Evolutionary conservation across 2,888 invertebrate species (phyloP), one percentile per base, ranked within the genome.

Genomic region (Chrysomela aeneicollis): DNA sequence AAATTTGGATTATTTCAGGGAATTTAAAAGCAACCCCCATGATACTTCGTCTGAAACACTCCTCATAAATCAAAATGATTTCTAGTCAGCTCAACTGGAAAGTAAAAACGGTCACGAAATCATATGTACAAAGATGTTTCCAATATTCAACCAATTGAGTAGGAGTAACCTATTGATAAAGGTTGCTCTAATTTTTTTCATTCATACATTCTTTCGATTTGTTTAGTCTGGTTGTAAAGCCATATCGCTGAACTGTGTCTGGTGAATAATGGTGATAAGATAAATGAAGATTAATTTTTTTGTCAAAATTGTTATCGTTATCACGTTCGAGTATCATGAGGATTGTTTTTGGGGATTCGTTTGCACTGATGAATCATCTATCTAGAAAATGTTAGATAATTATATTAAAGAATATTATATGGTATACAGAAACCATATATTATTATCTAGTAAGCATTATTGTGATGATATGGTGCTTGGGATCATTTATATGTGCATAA

Each of bases 391-490:
- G 77, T 79, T 78, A 80, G 79, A 79, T 78, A 77, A 79, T 61
- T 78, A 80, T 79, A 76, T 78, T 78, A 77, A 77, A 73, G 75
- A 68, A 78, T 77, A 79, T 76, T 80, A 79, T 79, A 80, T 80
- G 79, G 79, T 80, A 79, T 79, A 72, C 64, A 64, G 74, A 78
- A 78, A 77, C 76, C 77, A 77, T 79, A 79, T 79, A 77, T 78
- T 42, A 78, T 26, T 77, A 79, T 53, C 47, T 66, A 66, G 66
- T 81, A 80, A 82, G 81, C 81, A 81, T 74, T 79, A 82, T 72
- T 82, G 81, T 82, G 82, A 82, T 82, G 81, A 81, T 77, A 78
- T 73, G 77, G 77, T 76, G 78, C 79, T 81, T 80, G 79, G 79
- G 79, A 74, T 75, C 73, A 76, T 75, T 26, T 76, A 64, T 78